These are phyloP conservation scores for Heliconius congener DNA, from an alignment of 1,140 invertebrate genomes.

Conservation along the genomic window DNA sequence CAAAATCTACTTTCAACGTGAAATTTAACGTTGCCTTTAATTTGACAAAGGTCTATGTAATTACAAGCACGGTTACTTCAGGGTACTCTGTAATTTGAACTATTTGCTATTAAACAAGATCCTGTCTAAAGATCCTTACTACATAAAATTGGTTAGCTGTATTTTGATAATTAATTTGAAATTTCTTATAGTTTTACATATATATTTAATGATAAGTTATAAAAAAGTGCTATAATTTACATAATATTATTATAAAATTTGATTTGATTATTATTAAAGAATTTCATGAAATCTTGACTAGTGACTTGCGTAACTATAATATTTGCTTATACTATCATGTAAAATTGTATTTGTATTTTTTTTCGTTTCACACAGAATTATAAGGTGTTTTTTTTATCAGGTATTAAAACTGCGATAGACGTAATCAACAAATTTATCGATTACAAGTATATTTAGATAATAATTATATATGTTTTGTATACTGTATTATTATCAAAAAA, in stretches of 20 bases:
- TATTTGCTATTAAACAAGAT: slow-evolving; percentile 27
- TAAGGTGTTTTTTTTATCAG: background rate
- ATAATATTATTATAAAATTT: too few species aligned
- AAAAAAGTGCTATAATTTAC: too few species aligned
- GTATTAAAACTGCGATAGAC: background rate
- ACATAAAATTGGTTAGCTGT: slow-evolving; percentile 5
- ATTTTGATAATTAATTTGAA: slow-evolving; percentile 14
- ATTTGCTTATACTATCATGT: too few species aligned
- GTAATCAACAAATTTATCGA: background rate
- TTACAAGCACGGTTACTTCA: slow-evolving; percentile 23
- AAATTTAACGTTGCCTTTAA: slow-evolving; percentile 20
- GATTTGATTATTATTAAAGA: too few species aligned
- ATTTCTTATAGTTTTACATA: background rate
- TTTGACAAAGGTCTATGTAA: slow-evolving; percentile 27
- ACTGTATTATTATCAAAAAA: background rate
- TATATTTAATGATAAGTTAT: too few species aligned
- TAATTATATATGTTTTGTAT: background rate
- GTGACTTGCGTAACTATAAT: too few species aligned
- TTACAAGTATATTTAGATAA: background rate
- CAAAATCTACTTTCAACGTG: slow-evolving; percentile 5
- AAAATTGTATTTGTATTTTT: too few species aligned
- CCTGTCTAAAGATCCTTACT: slow-evolving; percentile 1
- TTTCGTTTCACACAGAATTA: background rate
- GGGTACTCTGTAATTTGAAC: slow-evolving; percentile 19
- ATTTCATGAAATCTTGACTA: too few species aligned